phyloP scores from a whole-genome alignment of 92 coral and sea anemone species.

The Chrysogorgia sp. region DNA sequence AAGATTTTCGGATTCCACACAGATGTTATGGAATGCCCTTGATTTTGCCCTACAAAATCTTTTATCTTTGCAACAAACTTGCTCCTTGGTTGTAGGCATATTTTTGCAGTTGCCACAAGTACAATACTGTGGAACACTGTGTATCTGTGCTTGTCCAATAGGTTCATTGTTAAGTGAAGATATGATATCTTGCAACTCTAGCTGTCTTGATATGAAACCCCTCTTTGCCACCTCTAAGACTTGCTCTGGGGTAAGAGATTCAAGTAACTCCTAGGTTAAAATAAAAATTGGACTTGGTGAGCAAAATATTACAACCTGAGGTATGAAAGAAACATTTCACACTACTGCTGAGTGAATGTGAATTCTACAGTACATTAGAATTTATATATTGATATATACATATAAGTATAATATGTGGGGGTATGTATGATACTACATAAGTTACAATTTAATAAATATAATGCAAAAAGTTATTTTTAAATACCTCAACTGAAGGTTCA shows the following conservation, averaged over 20 bases:
- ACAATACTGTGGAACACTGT: conserved; percentile 15
- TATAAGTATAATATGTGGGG: too few relatives aligned
- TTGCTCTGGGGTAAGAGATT: not conserved
- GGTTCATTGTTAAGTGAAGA: not conserved
- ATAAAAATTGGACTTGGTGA: too few relatives aligned
- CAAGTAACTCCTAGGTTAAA: conserved; percentile 3
- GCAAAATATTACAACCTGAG: too few relatives aligned
- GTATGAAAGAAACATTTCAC: too few relatives aligned
- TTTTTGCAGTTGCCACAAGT: conserved; percentile 26
- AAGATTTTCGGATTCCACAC: conserved; percentile 38
- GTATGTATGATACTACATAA: too few relatives aligned
- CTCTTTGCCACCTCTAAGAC: conserved; percentile 13
- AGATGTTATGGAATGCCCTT: conserved; percentile 17
- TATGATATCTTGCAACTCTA: conserved; percentile 27
- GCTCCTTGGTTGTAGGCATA: conserved; percentile 14
- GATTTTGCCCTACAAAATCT: conserved; percentile 1
- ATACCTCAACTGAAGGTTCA: not conserved
- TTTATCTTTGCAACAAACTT: conserved; percentile 28
- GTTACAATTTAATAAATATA: too few relatives aligned
- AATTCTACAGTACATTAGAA: too few relatives aligned
- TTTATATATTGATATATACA: too few relatives aligned
- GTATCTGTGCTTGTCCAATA: conserved; percentile 9
- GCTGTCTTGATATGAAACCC: conserved; percentile 8
- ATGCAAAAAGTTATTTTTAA: too few relatives aligned
- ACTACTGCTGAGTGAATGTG: not conserved